These are phyloP conservation scores for Siphamia tubifer DNA, from an alignment of 2,113 vertebrate genomes.

Conservation along the genomic window DNA sequence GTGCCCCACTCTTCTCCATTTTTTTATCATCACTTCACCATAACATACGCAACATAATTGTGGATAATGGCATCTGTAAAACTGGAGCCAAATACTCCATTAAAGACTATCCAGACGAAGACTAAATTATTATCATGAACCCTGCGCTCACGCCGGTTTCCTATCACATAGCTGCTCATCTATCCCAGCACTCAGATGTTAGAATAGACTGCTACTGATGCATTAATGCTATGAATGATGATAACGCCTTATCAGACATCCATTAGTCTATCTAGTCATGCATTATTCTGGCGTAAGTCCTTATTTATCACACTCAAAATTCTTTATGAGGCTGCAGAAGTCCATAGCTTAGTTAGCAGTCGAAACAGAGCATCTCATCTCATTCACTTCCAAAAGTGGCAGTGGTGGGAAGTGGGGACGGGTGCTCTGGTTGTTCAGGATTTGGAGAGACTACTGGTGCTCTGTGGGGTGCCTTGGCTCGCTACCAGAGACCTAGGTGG, in stretches of 20 bases:
- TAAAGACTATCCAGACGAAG: slow-evolving; percentile 51
- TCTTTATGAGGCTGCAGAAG: slow-evolving; percentile 15
- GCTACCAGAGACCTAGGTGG: slow-evolving; percentile 53
- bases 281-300: slow-evolving; percentile 21
- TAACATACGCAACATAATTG: slow-evolving; percentile 53
- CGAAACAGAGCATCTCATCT: slow-evolving; percentile 33
- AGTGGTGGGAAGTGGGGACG: no score
- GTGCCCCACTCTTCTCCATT: not conserved
- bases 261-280: slow-evolving; percentile 55
- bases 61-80: slow-evolving; percentile 60
- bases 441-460: slow-evolving; percentile 27
- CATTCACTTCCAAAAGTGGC: slow-evolving; percentile 31
- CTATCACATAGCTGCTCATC: not conserved
- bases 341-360: not conserved
- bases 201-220: slow-evolving; percentile 40
- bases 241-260: slow-evolving; percentile 60
- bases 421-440: not conserved
- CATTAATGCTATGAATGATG: slow-evolving; percentile 35
- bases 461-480: slow-evolving; percentile 53
- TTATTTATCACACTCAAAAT: slow-evolving; percentile 32
- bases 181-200: slow-evolving; percentile 25
- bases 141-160: not conserved
- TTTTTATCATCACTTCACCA: slow-evolving; percentile 38
- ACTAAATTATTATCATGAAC: slow-evolving; percentile 40
- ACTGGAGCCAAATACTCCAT: slow-evolving; percentile 68